Evolutionary conservation across 2,113 vertebrate genomes (phyloP).

Genomic region (Austrofundulus limnaeus): DNA sequence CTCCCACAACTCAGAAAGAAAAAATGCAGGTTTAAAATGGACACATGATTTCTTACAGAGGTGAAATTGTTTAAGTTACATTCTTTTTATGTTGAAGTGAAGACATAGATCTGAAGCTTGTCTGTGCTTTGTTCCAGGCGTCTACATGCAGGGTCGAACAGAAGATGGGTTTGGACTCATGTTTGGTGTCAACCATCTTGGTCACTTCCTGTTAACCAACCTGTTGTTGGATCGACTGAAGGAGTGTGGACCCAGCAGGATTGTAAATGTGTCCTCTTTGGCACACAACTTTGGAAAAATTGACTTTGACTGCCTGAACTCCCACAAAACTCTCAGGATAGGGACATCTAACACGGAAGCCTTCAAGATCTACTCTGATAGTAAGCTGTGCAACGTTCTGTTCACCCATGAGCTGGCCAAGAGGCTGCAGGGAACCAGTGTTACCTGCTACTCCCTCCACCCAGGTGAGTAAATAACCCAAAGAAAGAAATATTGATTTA

Average conservation of each 20-base stretch:
- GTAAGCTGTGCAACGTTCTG: conserved; percentile 91
- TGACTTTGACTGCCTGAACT: conserved; percentile 75
- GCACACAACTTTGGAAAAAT: conserved; percentile 79
- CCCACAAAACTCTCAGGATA: conserved; percentile 71
- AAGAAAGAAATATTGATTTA: background rate
- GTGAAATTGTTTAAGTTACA: too few relatives aligned
- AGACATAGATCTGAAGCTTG: background rate
- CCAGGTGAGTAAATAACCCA: conserved; percentile 80
- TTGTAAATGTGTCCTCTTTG: conserved; percentile 78
- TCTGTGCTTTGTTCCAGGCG: conserved; percentile 46
- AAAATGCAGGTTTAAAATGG: too few relatives aligned
- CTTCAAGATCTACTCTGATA: conserved; percentile 83
- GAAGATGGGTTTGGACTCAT: conserved; percentile 77
- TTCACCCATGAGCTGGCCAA: conserved; percentile 86
- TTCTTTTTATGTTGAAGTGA: too few relatives aligned
- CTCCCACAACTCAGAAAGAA: too few relatives aligned
- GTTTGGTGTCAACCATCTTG: conserved; percentile 90
- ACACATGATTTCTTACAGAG: background rate
- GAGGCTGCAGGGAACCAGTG: conserved; percentile 80
- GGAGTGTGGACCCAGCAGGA: conserved; percentile 79
- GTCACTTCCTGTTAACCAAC: conserved; percentile 89
- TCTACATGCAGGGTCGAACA: conserved; percentile 67
- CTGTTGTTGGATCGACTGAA: conserved; percentile 86
- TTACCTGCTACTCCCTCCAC: conserved; percentile 88
- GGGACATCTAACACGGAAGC: conserved; percentile 30